Evolutionary conservation across 2,797 vertebrate species (phyloP), one percentile per base, ranked within the genome.

Genomic region (Spinibarbus caldwelli): DNA sequence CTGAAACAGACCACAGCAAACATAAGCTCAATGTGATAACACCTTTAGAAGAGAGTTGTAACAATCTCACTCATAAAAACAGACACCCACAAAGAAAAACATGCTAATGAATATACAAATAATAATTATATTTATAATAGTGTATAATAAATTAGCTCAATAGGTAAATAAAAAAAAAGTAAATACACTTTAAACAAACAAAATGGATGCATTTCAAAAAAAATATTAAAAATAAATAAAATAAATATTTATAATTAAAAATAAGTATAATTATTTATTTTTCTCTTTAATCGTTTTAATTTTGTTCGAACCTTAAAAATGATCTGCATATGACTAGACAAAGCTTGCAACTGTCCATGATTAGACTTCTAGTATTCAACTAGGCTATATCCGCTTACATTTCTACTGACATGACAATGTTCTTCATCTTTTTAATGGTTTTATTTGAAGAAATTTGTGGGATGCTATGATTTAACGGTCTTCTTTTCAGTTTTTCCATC

Each of bases 81-180:
- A 64, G 29, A 75, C 45, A 78, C 41, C n/a, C 17, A 77, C 62
- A 54, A 15, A 73, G 49, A 82, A 52, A 81, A 52, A 36, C 41
- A 38, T 23, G 10, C 29, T 14, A 59, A 76, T 41, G 57, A 5
- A 49, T 26, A 52, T 3, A 67, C 41, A 52, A 52, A 14, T 36
- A 21, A 10, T 3, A 12, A n/a, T 43, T 15, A 8, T 9, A 7
- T 14, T 7, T n/a, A 8, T 52, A 17, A 49, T 19, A 8, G 52
- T 54, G 19, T 54, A 54, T 23, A 54, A 54, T 54, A 54, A 9
- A 54, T 54, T 23, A 23, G 52, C 4, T 54, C 49, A 52, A 21
- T 21, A 52, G 19, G 49, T 21, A 21, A 21, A 52, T 2, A 49
- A 17, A 17, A 47, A 19, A 49, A 49, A 17, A 10, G 41, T 41